Evolutionary conservation across 2,888 invertebrate genomes (phyloP), one percentile per base, ranked within the genome.

Genomic region (Agrochola litura): DNA sequence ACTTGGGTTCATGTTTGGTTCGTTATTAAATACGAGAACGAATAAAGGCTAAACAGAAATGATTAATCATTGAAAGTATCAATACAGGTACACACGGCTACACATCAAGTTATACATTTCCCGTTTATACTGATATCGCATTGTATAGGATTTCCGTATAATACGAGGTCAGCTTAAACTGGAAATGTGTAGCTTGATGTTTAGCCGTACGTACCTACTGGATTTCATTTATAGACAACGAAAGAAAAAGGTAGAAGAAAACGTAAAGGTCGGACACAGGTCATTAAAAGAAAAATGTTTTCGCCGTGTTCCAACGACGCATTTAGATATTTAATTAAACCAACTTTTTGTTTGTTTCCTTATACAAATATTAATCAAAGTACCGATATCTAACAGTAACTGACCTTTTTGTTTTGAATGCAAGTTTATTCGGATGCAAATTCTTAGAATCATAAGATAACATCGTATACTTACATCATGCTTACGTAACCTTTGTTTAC

Each of bases 401-500:
- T n/a, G 12, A 37, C 6, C 14, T 69, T 73, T 72, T 69, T 10
- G 4, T n/a, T n/a, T 49, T 43, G 8, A 41, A 22, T 71, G 56
- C 41, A 58, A 22, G 58, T 79, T 30, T 73, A 64, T 65, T 74
- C 69, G 10, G 5, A 70, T 69, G 64, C 58, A 43, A 72, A 70
- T 81, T 60, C 77, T 22, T 16, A 69, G 73, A 52, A 84, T 46
- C 1, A n/a, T 61, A 1, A 61, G 61, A 60, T 52, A 54, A 54
- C 30, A 81, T 81, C 60, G 9, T 1, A 8, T 37, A 37, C 41
- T 73, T 82, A 76, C n/a, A 71, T 85, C 70, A 72, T 76, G 49
- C 41, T 79, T 76, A 79, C 61, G 68, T 68, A 82, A 84, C 3
- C 30, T 54, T 74, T 77, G 58, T 81, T 71, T 73, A 81, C 73